Evolutionary conservation across 2,888 invertebrate genomes (phyloP).

Genomic region (Oscheius sp.): DNA sequence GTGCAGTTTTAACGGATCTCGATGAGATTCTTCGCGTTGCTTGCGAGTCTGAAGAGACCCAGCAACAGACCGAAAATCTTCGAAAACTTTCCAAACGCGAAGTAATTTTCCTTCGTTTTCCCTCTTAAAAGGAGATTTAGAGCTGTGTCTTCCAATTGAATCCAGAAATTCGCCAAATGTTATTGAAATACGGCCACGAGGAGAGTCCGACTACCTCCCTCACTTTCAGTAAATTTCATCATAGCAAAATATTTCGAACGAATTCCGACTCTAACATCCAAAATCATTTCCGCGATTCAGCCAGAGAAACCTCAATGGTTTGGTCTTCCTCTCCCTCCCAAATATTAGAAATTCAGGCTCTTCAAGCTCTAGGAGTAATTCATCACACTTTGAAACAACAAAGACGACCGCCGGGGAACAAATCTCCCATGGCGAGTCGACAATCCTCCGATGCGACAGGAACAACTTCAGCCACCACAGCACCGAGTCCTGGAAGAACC

Average conservation of each 20-base stretch:
- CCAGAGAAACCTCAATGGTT: conserved; percentile 18
- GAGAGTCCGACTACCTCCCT: conserved; percentile 21
- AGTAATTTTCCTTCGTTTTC: not conserved
- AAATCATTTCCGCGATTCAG: not conserved
- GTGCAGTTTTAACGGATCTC: conserved; percentile 51
- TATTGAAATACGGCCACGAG: not conserved
- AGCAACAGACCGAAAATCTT: conserved; percentile 21
- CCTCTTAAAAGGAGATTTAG: not conserved
- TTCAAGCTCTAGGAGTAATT: conserved; percentile 41
- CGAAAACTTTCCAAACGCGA: conserved; percentile 20
- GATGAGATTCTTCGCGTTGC: conserved; percentile 53
- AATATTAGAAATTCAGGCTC: conserved; percentile 33
- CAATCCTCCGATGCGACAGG: not conserved
- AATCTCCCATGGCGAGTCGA: conserved; percentile 1
- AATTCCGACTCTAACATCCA: conserved; percentile 10
- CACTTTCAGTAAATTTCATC: not conserved
- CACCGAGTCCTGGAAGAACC: not conserved
- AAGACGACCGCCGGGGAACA: not conserved
- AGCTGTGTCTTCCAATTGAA: conserved; percentile 17
- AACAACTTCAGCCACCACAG: not conserved
- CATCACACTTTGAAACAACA: conserved; percentile 44
- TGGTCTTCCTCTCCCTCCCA: too few relatives aligned
- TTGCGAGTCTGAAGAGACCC: conserved; percentile 24
- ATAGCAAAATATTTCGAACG: not conserved
- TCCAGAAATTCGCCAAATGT: conserved; percentile 9